Evolutionary conservation across 2,797 vertebrate genomes (phyloP), one percentile per base, ranked within the genome.

Genomic region (Agapornis canus): DNA sequence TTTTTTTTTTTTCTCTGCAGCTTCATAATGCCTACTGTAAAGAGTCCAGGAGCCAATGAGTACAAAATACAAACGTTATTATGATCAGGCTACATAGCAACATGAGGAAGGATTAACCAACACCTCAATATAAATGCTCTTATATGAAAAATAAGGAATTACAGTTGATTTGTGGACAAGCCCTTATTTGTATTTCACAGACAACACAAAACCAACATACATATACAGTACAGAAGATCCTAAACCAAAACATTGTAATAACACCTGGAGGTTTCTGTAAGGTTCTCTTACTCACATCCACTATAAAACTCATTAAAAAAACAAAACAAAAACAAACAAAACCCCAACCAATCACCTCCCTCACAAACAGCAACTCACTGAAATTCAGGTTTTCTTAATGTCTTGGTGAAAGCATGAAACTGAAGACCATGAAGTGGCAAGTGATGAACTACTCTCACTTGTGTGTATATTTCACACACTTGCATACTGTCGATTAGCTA

Each of bases 401-500:
- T 87, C 72, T 60, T 61, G 59, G 31, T 27, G 86, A 86, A 88
- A 78, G 79, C n/a, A 82, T 54, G 42, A 92, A 96, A 96, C 83
- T 85, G 81, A 45, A 92, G 78, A 94, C 37, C 68, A 54, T 22
- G 54, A 65, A 31, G 56, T 63, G 66, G 65, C 39, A 82, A 93
- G 86, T 82, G 52, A 83, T 7, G 9, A 81, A 81, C 77, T 81
- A 73, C 57, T 86, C 65, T 69, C 57, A 80, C 27, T 84, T 89
- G 76, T 5, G 14, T 40, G 22, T 85, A 64, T 49, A 59, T 51
- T 95, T 96, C 92, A 56, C 49, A 66, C 13, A 16, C 11, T 70
- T 78, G 47, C 5, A 13, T 75, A 84, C 19, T 69, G 51, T 45
- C 51, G 60, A 89, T 77, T 78, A 82, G 77, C 83, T 89, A 96